These are phyloP conservation scores for Thalassophryne amazonica DNA, from an alignment of 2,797 vertebrate genomes.

Conservation along the genomic window DNA sequence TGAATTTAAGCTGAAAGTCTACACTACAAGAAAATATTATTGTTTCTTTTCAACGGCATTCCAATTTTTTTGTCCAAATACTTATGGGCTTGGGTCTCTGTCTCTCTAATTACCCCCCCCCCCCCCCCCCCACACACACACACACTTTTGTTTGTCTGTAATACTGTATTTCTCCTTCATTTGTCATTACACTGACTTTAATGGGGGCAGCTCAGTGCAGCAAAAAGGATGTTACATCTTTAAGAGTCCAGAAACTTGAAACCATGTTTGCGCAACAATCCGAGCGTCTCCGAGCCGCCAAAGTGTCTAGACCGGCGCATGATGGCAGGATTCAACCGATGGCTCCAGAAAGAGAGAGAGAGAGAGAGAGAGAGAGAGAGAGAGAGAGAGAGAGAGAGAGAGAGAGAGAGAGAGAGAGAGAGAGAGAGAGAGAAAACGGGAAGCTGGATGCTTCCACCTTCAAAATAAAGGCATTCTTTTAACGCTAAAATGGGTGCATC, in stretches of 20 bases:
- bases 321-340: conserved; percentile 93
- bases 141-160: too few relatives aligned
- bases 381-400: conserved; percentile 1
- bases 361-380: conserved; percentile 13
- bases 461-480: conserved; percentile 57
- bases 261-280: conserved; percentile 97
- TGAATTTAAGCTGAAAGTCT: too few relatives aligned
- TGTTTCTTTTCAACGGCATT: too few relatives aligned
- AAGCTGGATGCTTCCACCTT: neutral
- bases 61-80: too few relatives aligned
- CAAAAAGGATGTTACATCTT: conserved; percentile 82
- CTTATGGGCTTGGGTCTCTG: too few relatives aligned
- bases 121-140: too few relatives aligned
- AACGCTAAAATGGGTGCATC: too few relatives aligned
- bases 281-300: conserved; percentile 92
- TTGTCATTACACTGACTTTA: too few relatives aligned
- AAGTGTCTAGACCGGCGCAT: conserved; percentile 99
- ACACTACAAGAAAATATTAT: too few relatives aligned
- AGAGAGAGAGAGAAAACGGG: neutral
- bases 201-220: conserved; percentile 39
- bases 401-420: conserved; percentile 4
- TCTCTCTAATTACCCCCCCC: too few relatives aligned
- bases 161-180: too few relatives aligned
- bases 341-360: conserved; percentile 69
- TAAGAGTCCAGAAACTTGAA: conserved; percentile 96